Percentiles rank a stretch among this genome's conserved stretches.
phyloP scores from a whole-genome alignment of 2,797 vertebrate genomes.

The Eulemur albifrons region DNA sequence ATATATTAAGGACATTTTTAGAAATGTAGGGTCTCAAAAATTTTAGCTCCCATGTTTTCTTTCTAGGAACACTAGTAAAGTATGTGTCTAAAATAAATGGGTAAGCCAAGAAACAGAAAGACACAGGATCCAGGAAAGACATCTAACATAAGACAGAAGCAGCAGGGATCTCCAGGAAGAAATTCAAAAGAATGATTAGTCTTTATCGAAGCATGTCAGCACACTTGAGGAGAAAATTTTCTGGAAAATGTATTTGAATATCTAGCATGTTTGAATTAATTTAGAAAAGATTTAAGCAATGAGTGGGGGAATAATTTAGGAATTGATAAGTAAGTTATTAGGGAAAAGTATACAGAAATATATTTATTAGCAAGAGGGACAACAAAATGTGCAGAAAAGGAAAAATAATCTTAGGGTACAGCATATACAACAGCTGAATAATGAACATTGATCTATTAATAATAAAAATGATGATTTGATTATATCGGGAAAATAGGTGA shows the following conservation, averaged over 20 bases:
- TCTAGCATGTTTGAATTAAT: not conserved
- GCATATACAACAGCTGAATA: not conserved
- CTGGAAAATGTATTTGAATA: not conserved
- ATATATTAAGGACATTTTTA: not conserved
- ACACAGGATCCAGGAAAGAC: not conserved
- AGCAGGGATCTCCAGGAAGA: not conserved
- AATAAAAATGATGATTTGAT: constrained; percentile 2
- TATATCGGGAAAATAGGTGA: not conserved
- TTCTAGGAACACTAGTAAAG: not conserved
- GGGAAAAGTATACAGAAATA: not conserved
- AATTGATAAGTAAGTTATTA: not conserved
- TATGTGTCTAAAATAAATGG: not conserved
- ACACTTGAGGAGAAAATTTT: not conserved
- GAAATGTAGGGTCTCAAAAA: not conserved
- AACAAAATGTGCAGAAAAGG: not conserved
- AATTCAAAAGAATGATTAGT: not conserved
- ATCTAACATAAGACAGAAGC: not conserved
- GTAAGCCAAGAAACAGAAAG: not conserved
- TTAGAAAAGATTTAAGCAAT: not conserved
- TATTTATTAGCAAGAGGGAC: not conserved
- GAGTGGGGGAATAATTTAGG: not conserved
- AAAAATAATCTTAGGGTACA: not conserved
- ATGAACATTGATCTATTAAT: not conserved
- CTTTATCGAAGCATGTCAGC: not conserved
- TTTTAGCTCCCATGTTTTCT: not conserved